These are phyloP conservation scores for Drosophila parvula DNA, from an alignment of 1,140 invertebrate genomes.

Conservation along the genomic window DNA sequence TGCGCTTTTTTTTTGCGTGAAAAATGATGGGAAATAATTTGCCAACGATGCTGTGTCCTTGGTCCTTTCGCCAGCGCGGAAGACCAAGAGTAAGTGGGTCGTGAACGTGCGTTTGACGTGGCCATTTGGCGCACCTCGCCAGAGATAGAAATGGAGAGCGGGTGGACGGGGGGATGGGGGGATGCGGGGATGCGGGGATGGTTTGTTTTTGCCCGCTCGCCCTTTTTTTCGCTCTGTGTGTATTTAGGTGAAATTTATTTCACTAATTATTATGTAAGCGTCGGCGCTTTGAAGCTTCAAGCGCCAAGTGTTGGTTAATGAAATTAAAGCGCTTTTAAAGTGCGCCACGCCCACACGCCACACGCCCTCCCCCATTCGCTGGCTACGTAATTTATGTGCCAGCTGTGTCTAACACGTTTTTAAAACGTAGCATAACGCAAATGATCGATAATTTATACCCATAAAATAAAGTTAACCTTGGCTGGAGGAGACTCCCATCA, in stretches of 20 bases:
- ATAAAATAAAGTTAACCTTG: conserved; percentile 46
- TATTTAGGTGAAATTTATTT: conserved; percentile 81
- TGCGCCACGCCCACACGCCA: conserved; percentile 31
- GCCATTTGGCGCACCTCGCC: conserved; percentile 64
- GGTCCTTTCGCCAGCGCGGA: conserved; percentile 35
- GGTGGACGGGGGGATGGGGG: background rate
- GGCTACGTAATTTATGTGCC: conserved; percentile 42
- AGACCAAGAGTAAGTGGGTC: conserved; percentile 64
- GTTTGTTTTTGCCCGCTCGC: conserved; percentile 32
- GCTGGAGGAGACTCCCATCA: background rate
- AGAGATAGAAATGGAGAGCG: conserved; percentile 1
- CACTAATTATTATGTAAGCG: conserved; percentile 81
- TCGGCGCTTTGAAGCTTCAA: conserved; percentile 32
- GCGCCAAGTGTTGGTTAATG: conserved; percentile 63
- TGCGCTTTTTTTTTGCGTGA: conserved; percentile 67
- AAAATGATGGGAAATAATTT: conserved; percentile 82
- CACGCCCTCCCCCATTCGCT: background rate
- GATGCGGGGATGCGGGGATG: too few species aligned
- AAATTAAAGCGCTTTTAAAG: conserved; percentile 66
- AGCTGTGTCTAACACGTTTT: conserved; percentile 48
- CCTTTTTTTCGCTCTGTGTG: conserved; percentile 32
- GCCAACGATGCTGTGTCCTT: conserved; percentile 49
- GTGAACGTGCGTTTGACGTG: conserved; percentile 73
- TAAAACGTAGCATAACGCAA: conserved; percentile 26
- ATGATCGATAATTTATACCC: conserved; percentile 53